Percentiles rank a stretch among this genome's conserved stretches.
These are phyloP conservation scores for Pipistrellus pipistrellus DNA, from an alignment of 2,797 vertebrate genomes.

Conservation along the genomic window DNA sequence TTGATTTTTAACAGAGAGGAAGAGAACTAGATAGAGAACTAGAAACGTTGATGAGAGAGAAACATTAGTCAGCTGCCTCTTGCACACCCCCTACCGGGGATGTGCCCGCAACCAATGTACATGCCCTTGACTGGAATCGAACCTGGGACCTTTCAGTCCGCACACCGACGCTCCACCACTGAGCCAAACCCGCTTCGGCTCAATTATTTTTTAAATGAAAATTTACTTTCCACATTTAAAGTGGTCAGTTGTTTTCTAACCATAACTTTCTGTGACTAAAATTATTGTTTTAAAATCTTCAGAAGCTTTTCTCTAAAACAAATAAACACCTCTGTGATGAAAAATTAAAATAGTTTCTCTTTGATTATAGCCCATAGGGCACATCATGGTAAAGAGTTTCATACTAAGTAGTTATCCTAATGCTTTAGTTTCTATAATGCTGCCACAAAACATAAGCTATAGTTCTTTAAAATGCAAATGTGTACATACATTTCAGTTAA, in stretches of 20 bases:
- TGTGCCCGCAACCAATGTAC: too few species aligned
- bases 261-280: not conserved
- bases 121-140: too few species aligned
- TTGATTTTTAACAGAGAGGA: too few species aligned
- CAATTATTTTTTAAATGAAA: not conserved
- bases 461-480: conserved; percentile 43
- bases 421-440: conserved; percentile 28
- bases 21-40: too few species aligned
- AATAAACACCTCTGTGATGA: not conserved
- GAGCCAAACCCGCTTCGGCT: too few species aligned
- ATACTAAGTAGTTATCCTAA: not conserved
- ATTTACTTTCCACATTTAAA: not conserved
- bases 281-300: conserved; percentile 15
- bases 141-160: too few species aligned
- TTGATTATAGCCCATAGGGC: not conserved
- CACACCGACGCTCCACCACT: too few species aligned
- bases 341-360: conserved; percentile 4
- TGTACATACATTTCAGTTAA: not conserved
- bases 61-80: too few species aligned
- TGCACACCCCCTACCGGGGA: too few species aligned
- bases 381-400: not conserved
- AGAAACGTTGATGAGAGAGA: too few species aligned
- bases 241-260: not conserved
- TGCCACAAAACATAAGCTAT: not conserved
- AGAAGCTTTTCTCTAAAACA: not conserved